phyloP scores from a whole-genome alignment of 2,113 vertebrate genomes.

The Rhinoptilus africanus region DNA sequence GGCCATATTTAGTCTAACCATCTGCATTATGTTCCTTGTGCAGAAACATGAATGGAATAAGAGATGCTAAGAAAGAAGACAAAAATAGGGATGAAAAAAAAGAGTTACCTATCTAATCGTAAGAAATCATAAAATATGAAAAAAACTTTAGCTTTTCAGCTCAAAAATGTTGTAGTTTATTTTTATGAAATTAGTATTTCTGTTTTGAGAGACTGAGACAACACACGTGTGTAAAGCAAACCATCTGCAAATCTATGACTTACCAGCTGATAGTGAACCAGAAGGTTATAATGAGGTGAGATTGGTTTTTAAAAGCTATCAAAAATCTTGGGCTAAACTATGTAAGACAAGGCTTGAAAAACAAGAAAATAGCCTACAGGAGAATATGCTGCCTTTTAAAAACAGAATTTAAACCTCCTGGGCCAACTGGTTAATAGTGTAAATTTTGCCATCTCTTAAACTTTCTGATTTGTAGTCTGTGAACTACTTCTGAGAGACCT shows the following conservation, averaged over 20 bases:
- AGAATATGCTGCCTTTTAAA: neutral
- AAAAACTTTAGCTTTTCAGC: neutral
- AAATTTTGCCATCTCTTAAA: neutral
- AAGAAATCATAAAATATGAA: neutral
- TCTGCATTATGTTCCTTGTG: neutral
- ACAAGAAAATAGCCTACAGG: rapidly evolving
- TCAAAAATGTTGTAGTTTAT: neutral
- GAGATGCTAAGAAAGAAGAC: neutral
- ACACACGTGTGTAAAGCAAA: neutral
- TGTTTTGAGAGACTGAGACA: neutral
- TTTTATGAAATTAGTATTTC: neutral
- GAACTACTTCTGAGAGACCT: neutral
- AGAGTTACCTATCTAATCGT: neutral
- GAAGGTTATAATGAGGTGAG: neutral
- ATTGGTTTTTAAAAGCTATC: neutral
- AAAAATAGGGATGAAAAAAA: neutral
- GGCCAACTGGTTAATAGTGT: neutral
- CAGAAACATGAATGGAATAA: neutral
- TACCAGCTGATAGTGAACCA: neutral
- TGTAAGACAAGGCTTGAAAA: neutral
- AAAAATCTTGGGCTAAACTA: neutral
- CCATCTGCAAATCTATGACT: neutral
- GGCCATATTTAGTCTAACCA: neutral
- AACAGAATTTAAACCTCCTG: neutral
- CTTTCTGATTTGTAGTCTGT: neutral